Evolutionary conservation across 1,140 invertebrate genomes (phyloP).

Genomic region (Paramacrobiotus metropolitanus): DNA sequence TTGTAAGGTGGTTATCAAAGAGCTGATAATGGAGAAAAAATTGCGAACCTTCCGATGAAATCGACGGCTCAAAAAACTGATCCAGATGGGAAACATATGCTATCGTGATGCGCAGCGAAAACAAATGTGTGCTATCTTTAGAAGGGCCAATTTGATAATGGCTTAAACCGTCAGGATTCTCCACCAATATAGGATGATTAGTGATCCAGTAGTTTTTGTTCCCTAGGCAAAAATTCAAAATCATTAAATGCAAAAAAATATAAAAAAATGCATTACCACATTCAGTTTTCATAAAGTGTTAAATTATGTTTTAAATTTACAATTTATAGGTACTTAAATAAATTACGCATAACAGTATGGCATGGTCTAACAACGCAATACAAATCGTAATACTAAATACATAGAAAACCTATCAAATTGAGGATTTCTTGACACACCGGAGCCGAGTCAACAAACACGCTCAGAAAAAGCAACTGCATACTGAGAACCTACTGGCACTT

Average conservation of each 20-base stretch:
- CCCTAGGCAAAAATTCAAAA: neutral
- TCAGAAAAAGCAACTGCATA: too few relatives aligned
- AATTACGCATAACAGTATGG: too few relatives aligned
- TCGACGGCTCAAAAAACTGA: neutral
- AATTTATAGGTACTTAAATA: too few relatives aligned
- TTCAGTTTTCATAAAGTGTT: too few relatives aligned
- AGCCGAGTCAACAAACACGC: too few relatives aligned
- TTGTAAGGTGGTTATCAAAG: neutral
- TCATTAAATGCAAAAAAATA: neutral
- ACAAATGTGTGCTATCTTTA: conserved; percentile 1
- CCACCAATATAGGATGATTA: neutral
- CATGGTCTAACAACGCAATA: too few relatives aligned
- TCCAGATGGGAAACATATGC: neutral
- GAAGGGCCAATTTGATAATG: neutral
- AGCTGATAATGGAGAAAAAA: neutral
- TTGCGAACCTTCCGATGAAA: neutral
- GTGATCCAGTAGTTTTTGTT: neutral
- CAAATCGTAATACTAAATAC: too few relatives aligned
- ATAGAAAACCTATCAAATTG: too few relatives aligned
- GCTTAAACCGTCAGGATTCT: neutral
- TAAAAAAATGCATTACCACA: too few relatives aligned
- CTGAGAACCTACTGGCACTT: neutral
- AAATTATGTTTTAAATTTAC: too few relatives aligned
- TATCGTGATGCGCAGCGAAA: neutral
- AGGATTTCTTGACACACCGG: too few relatives aligned